Conservation (phyloP, 1,140 invertebrate genomes). For the Pinna nobilis region DNA sequence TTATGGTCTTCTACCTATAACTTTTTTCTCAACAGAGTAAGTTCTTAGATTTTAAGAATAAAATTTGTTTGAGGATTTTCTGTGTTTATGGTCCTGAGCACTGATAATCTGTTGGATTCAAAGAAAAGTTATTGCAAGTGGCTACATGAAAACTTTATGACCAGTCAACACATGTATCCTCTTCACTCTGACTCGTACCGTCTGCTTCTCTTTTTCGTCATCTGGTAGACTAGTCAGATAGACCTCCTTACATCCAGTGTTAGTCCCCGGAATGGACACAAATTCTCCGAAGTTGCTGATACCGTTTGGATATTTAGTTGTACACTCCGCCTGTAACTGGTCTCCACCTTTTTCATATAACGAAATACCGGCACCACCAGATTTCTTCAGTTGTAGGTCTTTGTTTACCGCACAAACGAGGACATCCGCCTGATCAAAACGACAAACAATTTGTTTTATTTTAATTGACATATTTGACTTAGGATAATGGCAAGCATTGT, state of each 20-base stretch:
- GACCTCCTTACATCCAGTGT: conserved; percentile 4
- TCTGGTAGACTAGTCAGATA: conserved; percentile 14
- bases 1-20: too few relatives aligned
- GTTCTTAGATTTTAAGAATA: too few relatives aligned
- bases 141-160: neutral
- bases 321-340: conserved; percentile 6
- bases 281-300: conserved; percentile 25
- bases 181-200: neutral
- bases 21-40: too few relatives aligned
- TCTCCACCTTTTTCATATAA: neutral
- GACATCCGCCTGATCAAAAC: conserved; percentile 15
- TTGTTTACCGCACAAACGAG: neutral
- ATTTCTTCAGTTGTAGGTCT: neutral
- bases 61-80: too few relatives aligned
- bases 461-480: neutral
- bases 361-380: neutral
- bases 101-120: too few relatives aligned
- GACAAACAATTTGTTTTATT: too few relatives aligned
- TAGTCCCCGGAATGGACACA: neutral
- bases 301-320: conserved; percentile 14
- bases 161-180: neutral
- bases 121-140: too few relatives aligned
- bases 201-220: neutral
- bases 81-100: too few relatives aligned
- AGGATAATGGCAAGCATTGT: neutral